Base-by-base conservation (phyloP, 2,113 vertebrate genomes). In the Microcebus lehilahytsara region DNA sequence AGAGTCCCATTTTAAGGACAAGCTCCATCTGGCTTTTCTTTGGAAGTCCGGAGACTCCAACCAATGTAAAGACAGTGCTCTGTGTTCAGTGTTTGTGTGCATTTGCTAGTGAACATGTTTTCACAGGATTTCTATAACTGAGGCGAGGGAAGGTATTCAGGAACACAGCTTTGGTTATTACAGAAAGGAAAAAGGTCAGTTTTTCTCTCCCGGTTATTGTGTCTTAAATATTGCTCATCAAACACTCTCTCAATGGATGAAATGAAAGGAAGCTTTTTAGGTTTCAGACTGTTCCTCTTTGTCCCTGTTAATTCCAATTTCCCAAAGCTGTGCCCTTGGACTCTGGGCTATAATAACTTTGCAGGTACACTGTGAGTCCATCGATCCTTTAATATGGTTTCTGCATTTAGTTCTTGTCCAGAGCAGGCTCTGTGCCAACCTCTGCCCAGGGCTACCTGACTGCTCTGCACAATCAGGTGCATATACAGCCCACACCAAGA, bases 291-390 rank as follows among this genome's bases (percentile, higher is more conserved):
- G 13, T 58, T 60, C 32, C 62, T 51, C 42, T 58, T 56, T 49
- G 56, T 75, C 40, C 12, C 62, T 79, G 3, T 53, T 53, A 19
- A 42, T 86, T 89, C 30, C 3, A 74, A 4, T 27, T 96, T 74
- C 51, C 56, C 72, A 67, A 74, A 49, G 22, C 56, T 75, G 16
- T 72, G 17, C 51, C 51, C 23, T 74, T 64, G 32, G 75, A 40
- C 17, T 6, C 27, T 74, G n/a, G 58, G 32, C 66, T 92, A 16
- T 69, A 25, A 46, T 85, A 77, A 64, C 37, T 84, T 85, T 42
- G n/a, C 0, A 0, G 11, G 62, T 67, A 4, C 5, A 0, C 0
- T 11, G 42, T 51, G 84, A 20, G 42, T 51, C 51, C 49, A 6
- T 40, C 2, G 62, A 16, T 71, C 58, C 60, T 89, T 80, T 46